Evolutionary conservation across 2,797 vertebrate species (phyloP), one percentile per base, ranked within the genome.

Genomic region (Masticophis lateralis): DNA sequence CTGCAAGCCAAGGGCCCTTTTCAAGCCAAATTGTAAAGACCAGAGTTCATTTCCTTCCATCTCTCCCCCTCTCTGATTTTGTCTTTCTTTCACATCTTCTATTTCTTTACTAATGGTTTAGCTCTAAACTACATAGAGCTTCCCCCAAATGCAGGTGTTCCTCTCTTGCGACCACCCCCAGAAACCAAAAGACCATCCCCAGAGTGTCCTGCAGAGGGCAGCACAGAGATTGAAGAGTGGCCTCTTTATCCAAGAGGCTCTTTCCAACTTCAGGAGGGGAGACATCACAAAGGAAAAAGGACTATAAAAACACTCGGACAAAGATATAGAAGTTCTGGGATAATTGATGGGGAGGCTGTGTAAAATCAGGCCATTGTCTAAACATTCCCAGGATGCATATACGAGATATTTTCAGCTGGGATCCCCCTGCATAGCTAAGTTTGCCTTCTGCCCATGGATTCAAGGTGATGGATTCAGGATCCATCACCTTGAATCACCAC

Each of bases 41-140:
- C 43, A 5, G 43, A 13, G 27, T 3, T 28, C 61, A n/a, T 66
- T n/a, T 13, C 63, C 63, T 66, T 66, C 27, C 27, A 28, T 86
- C 16, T 1, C 22, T 10, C 11, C 22, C 22, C 89, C 47, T 25
- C 43, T 4, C 43, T 4, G 22, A 60, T 60, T 60, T 60, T 60
- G 4, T 63, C 59, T 47, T 43, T 16, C 37, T 22, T 47, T 37
- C 28, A 51, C 0, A 0, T 4, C 2, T 1, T 83, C 86, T 25
- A 91, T 94, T 95, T 95, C 95, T 94, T 91, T 91, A 90, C 93
- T 87, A 91, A 95, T 94, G 27, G 28, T 86, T 47, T 60, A 1
- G 59, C n/a, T n/a, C n/a, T n/a, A n/a, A n/a, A n/a, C n/a, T n/a
- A n/a, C n/a, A n/a, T 20, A 91, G 27, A 91, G 14, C 0, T 0